phyloP scores from a whole-genome alignment of 2,113 vertebrate genomes.

The Isichthys henryi region DNA sequence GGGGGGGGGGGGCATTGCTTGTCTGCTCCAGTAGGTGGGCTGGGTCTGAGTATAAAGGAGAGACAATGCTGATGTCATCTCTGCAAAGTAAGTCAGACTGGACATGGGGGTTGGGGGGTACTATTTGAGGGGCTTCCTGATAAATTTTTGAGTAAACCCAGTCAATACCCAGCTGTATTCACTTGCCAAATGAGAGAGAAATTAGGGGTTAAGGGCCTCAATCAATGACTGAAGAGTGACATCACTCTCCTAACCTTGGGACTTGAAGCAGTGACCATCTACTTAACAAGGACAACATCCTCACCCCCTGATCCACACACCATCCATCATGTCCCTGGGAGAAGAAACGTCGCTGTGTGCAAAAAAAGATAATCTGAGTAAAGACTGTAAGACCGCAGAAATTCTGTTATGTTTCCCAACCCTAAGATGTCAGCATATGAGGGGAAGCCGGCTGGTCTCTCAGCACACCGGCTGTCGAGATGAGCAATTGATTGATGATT shows the following conservation, averaged over 20 bases:
- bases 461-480: neutral
- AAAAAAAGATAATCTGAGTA: neutral
- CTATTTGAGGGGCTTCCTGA: neutral
- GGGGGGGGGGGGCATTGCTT: no score
- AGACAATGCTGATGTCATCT: neutral
- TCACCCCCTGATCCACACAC: neutral
- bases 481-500: slow-evolving; percentile 18
- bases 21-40: no score
- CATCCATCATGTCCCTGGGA: neutral
- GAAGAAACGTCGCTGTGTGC: neutral
- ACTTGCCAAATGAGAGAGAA: neutral
- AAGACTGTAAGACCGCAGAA: neutral
- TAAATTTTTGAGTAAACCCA: neutral
- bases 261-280: neutral
- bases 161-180: neutral
- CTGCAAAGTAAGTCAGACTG: neutral
- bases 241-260: neutral
- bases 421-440: neutral
- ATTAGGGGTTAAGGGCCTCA: neutral
- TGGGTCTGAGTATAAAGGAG: neutral
- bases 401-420: neutral
- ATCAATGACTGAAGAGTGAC: neutral
- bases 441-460: neutral
- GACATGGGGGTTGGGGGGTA: neutral
- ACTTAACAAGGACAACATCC: neutral